Conservation (phyloP, 1,140 invertebrate species). For the Drosophila carrolli region DNA sequence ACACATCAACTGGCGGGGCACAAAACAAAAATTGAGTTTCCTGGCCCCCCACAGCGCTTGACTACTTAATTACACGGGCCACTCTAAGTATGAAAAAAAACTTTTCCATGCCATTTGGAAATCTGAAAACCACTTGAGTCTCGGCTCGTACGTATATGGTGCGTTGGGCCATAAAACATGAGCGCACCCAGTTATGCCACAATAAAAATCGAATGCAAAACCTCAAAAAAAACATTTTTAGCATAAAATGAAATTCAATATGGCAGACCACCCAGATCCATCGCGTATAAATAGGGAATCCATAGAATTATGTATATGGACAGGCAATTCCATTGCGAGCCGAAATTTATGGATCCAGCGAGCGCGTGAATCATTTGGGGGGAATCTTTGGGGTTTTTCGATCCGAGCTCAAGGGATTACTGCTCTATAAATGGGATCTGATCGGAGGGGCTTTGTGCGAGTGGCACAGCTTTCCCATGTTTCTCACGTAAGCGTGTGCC, state of each 20-base stretch:
- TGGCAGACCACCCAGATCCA: slow-evolving; percentile 64
- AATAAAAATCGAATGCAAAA: slow-evolving; percentile 71
- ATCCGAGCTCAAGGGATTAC: slow-evolving; percentile 15
- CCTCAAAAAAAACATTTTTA: slow-evolving; percentile 44
- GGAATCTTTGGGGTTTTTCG: slow-evolving; percentile 19
- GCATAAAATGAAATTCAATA: slow-evolving; percentile 75
- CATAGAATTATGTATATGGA: slow-evolving; percentile 31
- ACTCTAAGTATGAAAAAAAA: slow-evolving; percentile 31
- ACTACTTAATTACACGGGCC: slow-evolving; percentile 76
- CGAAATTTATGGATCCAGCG: slow-evolving; percentile 21
- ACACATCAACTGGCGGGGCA: slow-evolving; percentile 45
- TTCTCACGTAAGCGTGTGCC: slow-evolving; percentile 72
- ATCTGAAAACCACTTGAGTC: slow-evolving; percentile 36
- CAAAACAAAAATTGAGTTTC: slow-evolving; percentile 14
- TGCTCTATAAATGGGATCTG: slow-evolving; percentile 27
- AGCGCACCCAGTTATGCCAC: slow-evolving; percentile 66
- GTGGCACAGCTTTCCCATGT: slow-evolving; percentile 49
- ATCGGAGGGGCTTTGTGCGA: not conserved
- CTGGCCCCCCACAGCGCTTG: slow-evolving; percentile 50
- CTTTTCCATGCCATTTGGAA: slow-evolving; percentile 45
- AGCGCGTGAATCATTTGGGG: slow-evolving; percentile 19
- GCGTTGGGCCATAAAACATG: slow-evolving; percentile 60
- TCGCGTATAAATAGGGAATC: slow-evolving; percentile 31
- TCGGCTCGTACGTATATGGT: slow-evolving; percentile 25
- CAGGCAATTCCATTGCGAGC: slow-evolving; percentile 1